Evolutionary conservation across 2,888 invertebrate genomes (phyloP), one percentile per base, ranked within the genome.

Genomic region (Nomada goodeniana): DNA sequence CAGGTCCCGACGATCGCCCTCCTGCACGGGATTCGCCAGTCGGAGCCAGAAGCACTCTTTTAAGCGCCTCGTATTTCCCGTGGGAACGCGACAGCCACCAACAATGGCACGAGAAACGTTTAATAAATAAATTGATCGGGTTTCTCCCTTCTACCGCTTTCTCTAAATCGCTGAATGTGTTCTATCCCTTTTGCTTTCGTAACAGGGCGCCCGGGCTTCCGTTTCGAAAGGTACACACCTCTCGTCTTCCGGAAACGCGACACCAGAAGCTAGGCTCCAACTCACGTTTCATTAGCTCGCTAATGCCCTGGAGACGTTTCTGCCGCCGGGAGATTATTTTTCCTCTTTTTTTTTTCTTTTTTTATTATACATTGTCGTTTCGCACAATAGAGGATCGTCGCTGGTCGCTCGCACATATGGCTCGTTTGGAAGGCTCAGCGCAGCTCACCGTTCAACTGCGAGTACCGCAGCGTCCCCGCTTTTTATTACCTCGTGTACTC

Each of bases 101-200:
- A 89, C 91, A 91, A 89, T 90, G 88, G 86, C 86, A 85, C 83
- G 86, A 85, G 85, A 87, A 90, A 89, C 89, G 90, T 90, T 90
- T 91, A 89, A 91, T 91, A 91, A 91, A 91, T 91, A 91, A 91
- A 91, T 91, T 91, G 90, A 91, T 91, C 91, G 86, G 88, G 88
- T 91, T 91, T 90, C 89, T 83, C 83, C 67, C 72, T 67, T 64
- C 60, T 29, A 23, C 26, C 20, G 44, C 47, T 15, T 47, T 53
- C 26, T 69, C 55, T 13, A 29, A 13, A 15, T 47, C 7, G 0
- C 15, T 69, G 47, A 9, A 29, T 50, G 26, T 59, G 47, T 61
- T 26, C 67, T 23, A 29, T 36, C 50, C 20, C 29, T 7, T 15
- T 59, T 29, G 26, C 59, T 60, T 20, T 60, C 60, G 60, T 36